Evolutionary conservation across 2,888 invertebrate species (phyloP).

Genomic region (Clivina fossor): DNA sequence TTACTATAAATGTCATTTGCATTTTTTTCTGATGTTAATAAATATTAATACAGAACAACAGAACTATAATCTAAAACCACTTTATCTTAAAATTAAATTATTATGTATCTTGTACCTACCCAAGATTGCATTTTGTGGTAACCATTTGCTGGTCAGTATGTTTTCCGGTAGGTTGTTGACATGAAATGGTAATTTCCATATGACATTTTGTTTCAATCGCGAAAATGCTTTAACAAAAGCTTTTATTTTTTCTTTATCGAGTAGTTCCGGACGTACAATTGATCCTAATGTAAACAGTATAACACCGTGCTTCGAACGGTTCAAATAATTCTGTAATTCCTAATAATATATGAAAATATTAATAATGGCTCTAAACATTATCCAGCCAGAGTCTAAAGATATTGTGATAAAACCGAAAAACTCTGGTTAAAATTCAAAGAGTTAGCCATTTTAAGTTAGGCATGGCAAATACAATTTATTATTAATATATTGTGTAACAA

Average conservation of each 20-base stretch:
- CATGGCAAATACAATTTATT: neutral
- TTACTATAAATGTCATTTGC: too few relatives aligned
- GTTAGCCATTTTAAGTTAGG: neutral
- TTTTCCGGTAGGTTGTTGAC: slow-evolving; percentile 47
- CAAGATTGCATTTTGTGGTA: slow-evolving; percentile 51
- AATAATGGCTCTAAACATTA: too few relatives aligned
- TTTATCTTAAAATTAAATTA: too few relatives aligned
- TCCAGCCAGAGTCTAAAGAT: neutral
- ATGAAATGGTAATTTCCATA: slow-evolving; percentile 48
- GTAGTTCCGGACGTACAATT: slow-evolving; percentile 41
- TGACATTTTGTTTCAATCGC: slow-evolving; percentile 46
- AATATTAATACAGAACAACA: too few relatives aligned
- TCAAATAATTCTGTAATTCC: slow-evolving; percentile 43
- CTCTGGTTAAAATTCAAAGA: neutral
- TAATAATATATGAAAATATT: too few relatives aligned
- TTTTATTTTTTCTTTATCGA: slow-evolving; percentile 40
- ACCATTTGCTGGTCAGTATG: slow-evolving; percentile 50
- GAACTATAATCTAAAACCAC: too few relatives aligned
- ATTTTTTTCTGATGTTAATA: too few relatives aligned
- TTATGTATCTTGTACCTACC: too few relatives aligned
- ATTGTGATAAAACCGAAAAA: neutral
- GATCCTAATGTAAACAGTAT: slow-evolving; percentile 50
- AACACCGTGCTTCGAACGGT: slow-evolving; percentile 45
- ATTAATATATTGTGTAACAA: neutral
- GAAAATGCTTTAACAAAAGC: slow-evolving; percentile 46